Evolutionary conservation across 2,113 vertebrate species (phyloP).

Genomic region (Gallinago media): DNA sequence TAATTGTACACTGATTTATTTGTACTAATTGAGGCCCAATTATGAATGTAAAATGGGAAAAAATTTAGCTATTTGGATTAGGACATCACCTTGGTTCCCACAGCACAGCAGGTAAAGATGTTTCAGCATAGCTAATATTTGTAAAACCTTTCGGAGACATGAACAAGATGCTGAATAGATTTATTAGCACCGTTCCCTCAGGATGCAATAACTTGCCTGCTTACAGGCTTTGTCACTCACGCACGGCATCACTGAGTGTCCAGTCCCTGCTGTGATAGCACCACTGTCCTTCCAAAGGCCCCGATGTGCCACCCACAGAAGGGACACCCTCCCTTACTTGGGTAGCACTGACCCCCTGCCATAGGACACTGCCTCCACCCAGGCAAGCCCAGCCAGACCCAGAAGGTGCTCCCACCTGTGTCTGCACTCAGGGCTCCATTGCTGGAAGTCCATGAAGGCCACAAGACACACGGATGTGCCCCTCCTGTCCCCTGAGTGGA

Average conservation of each 20-base stretch:
- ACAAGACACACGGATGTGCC: fast-evolving
- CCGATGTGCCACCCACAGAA: not conserved
- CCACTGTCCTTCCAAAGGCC: not conserved
- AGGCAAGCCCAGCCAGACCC: not conserved
- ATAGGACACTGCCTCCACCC: not conserved
- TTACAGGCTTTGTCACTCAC: not conserved
- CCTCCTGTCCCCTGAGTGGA: fast-evolving
- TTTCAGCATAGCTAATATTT: not conserved
- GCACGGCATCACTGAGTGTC: not conserved
- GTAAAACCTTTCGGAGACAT: not conserved
- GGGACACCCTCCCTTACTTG: not conserved
- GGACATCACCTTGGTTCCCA: not conserved
- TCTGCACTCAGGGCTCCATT: not conserved
- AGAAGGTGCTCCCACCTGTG: not conserved
- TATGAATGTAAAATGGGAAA: not conserved
- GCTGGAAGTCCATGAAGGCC: not conserved
- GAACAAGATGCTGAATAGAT: not conserved
- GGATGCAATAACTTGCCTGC: not conserved
- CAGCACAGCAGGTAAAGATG: not conserved
- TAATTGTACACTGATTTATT: not conserved
- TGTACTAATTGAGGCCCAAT: not conserved
- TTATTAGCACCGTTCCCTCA: not conserved
- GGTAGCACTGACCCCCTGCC: not conserved
- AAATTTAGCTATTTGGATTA: not conserved
- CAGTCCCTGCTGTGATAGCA: not conserved